Conservation (phyloP, 2,888 invertebrate species). For the Meta bourneti region DNA sequence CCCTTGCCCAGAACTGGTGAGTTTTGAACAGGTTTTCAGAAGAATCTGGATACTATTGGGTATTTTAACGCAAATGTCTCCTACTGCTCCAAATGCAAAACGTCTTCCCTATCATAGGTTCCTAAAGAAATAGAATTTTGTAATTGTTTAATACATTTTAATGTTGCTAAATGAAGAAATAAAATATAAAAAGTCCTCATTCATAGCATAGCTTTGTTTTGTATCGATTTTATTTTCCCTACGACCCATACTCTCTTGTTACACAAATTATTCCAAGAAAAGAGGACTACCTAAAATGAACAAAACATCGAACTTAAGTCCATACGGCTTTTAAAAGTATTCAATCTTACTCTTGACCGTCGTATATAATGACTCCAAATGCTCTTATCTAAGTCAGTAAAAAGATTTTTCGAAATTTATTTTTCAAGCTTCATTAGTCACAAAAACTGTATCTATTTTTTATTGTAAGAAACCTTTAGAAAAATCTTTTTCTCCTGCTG, state of each 20-base stretch:
- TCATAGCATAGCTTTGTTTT: no score
- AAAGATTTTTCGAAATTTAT: background rate
- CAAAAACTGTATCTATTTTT: background rate
- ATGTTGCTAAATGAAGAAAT: no score
- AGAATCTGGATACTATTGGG: no score
- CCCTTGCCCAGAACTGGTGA: no score
- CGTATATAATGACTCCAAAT: background rate
- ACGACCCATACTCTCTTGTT: background rate
- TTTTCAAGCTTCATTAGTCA: background rate
- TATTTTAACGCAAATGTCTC: no score
- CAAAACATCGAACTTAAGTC: background rate
- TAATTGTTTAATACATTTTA: no score
- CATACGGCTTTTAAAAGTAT: background rate
- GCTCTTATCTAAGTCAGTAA: background rate
- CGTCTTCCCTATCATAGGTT: no score
- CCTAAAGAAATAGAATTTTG: no score
- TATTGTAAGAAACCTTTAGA: background rate
- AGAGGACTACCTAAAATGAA: background rate
- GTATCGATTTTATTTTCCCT: background rate
- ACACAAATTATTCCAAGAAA: background rate
- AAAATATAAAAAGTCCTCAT: no score
- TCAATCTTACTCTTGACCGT: background rate
- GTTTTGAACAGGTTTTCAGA: no score
- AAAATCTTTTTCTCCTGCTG: background rate
- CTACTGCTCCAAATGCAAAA: no score